Evolutionary conservation across 2,113 vertebrate genomes (phyloP).

Genomic region (Oenanthe melanoleuca): DNA sequence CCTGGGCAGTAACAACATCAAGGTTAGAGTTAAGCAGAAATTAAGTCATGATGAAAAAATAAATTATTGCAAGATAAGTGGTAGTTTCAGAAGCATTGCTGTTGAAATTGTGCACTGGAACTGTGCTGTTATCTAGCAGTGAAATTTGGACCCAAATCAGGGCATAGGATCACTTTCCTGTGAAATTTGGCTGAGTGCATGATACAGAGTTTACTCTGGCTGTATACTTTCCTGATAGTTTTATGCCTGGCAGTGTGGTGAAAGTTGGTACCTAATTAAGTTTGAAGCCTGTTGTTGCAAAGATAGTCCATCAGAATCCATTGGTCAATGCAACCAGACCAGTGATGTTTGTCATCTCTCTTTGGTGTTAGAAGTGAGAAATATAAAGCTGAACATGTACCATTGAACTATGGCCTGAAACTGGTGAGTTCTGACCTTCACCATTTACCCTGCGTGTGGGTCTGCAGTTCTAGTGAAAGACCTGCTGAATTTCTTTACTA

Average conservation of each 20-base stretch:
- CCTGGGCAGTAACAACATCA: neutral
- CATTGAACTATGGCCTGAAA: neutral
- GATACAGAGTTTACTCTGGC: neutral
- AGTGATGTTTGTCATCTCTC: neutral
- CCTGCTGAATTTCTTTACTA: neutral
- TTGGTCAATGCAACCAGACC: neutral
- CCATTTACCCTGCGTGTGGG: neutral
- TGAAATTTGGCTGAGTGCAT: neutral
- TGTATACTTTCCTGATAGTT: neutral
- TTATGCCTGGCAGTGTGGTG: neutral
- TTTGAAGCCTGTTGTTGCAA: neutral
- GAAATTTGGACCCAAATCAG: neutral
- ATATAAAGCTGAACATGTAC: neutral
- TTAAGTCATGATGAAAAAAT: neutral
- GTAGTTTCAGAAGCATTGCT: neutral
- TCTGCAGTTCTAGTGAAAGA: neutral
- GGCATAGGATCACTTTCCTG: neutral
- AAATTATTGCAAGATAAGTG: neutral
- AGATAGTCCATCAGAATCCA: neutral
- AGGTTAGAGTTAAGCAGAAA: neutral
- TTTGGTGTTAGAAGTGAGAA: neutral
- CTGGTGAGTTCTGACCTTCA: neutral
- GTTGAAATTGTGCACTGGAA: neutral
- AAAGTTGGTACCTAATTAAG: conserved; percentile 2
- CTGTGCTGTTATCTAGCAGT: neutral